Percentiles rank a stretch among this genome's conserved stretches.
phyloP scores from a whole-genome alignment of 2,797 vertebrate genomes.

The Hydrocynus forskahlii region DNA sequence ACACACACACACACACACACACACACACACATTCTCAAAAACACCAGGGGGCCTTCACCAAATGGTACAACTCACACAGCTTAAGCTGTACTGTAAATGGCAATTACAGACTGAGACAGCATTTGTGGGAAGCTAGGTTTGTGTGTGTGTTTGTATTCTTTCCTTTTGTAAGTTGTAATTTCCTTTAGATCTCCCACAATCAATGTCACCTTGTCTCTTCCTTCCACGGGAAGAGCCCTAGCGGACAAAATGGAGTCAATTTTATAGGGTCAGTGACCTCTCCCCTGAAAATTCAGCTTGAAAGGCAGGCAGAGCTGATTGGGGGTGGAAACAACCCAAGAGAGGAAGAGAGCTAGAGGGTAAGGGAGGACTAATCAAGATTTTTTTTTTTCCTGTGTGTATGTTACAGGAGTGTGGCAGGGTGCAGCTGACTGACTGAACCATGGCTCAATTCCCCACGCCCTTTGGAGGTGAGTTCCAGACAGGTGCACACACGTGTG shows the following conservation, averaged over 20 bases:
- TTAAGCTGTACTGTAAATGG: conserved; percentile 31
- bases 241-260: not conserved
- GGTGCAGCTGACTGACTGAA: conserved; percentile 83
- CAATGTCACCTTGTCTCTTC: conserved; percentile 15
- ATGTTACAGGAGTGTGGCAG: conserved; percentile 80
- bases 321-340: not conserved
- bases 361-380: not conserved
- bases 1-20: not conserved
- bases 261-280: not conserved
- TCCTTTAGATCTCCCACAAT: conserved; percentile 5
- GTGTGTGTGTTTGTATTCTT: conserved; percentile 8
- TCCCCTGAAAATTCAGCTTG: not conserved
- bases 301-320: not conserved
- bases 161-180: conserved; percentile 11
- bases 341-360: not conserved
- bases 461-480: conserved; percentile 89
- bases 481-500: not conserved
- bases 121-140: conserved; percentile 1
- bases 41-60: not conserved
- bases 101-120: conserved; percentile 10
- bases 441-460: conserved; percentile 98
- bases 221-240: conserved; percentile 8
- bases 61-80: not conserved
- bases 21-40: too few relatives aligned
- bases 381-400: conserved; percentile 18